phyloP scores from a whole-genome alignment of 1,140 invertebrate species.

The Ceratina japonica region DNA sequence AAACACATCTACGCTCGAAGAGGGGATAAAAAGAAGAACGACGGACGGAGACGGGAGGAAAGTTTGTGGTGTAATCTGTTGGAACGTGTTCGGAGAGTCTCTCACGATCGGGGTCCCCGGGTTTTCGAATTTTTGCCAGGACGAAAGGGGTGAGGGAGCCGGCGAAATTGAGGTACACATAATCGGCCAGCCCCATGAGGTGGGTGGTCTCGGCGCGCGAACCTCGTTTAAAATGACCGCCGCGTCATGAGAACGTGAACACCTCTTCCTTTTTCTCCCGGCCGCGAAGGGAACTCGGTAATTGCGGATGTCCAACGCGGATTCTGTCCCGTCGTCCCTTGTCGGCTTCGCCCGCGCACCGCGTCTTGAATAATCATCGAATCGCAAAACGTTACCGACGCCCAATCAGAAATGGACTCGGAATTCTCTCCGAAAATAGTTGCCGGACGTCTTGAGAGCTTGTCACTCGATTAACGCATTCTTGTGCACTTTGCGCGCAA shows the following conservation, averaged over 20 bases:
- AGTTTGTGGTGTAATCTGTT: slow-evolving; percentile 49
- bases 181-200: slow-evolving; percentile 70
- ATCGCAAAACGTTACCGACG: too few species aligned
- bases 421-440: too few species aligned
- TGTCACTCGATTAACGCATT: too few species aligned
- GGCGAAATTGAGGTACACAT: slow-evolving; percentile 54
- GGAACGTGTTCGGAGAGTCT: slow-evolving; percentile 53
- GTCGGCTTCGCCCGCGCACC: too few species aligned
- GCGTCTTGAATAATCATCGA: background rate
- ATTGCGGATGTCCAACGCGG: slow-evolving; percentile 37
- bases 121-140: slow-evolving; percentile 37
- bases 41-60: slow-evolving; percentile 2
- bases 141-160: slow-evolving; percentile 30
- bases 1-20: slow-evolving; percentile 57
- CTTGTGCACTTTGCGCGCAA: too few species aligned
- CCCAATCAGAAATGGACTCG: too few species aligned
- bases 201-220: slow-evolving; percentile 73
- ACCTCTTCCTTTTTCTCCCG: background rate
- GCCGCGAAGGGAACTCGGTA: slow-evolving; percentile 23
- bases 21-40: background rate
- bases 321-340: background rate
- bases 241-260: slow-evolving; percentile 72
- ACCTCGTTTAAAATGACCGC: slow-evolving; percentile 74
- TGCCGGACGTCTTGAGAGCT: too few species aligned
- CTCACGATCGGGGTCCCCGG: slow-evolving; percentile 14